Percentiles rank a stretch among this genome's conserved stretches.
Evolutionary conservation across 1,140 invertebrate genomes (phyloP).

Genomic region (Philopotamus ludificatus): DNA sequence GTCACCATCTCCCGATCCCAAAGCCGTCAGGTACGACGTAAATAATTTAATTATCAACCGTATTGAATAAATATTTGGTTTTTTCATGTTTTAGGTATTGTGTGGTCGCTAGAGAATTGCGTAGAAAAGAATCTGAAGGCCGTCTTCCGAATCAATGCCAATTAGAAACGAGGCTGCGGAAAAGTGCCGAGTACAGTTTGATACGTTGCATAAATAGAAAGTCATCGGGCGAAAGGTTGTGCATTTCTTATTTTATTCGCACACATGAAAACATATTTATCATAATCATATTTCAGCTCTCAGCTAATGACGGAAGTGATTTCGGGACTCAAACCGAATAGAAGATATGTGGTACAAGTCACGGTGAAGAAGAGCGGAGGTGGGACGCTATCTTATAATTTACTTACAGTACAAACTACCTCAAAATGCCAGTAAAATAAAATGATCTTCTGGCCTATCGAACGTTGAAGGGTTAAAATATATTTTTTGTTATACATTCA

Average conservation of each 20-base stretch:
- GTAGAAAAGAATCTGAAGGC: slow-evolving; percentile 36
- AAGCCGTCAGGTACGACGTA: slow-evolving; percentile 36
- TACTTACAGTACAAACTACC: slow-evolving; percentile 51
- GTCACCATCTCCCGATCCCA: slow-evolving; percentile 46
- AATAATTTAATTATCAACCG: no score
- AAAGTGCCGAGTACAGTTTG: slow-evolving; percentile 45
- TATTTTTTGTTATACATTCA: no score
- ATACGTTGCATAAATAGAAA: slow-evolving; percentile 47
- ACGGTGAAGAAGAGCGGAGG: slow-evolving; percentile 51
- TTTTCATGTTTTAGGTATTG: slow-evolving; percentile 45
- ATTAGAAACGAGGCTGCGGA: slow-evolving; percentile 48
- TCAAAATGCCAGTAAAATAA: slow-evolving; percentile 38
- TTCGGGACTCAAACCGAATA: slow-evolving; percentile 46
- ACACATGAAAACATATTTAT: slow-evolving; percentile 4
- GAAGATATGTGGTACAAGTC: slow-evolving; percentile 51
- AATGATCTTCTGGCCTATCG: no score
- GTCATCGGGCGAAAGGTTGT: slow-evolving; percentile 38
- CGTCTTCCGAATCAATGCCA: slow-evolving; percentile 51
- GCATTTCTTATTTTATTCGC: background rate
- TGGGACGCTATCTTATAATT: slow-evolving; percentile 52
- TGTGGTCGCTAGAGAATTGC: slow-evolving; percentile 44
- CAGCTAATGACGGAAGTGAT: slow-evolving; percentile 49
- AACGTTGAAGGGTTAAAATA: no score
- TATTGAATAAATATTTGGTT: background rate
- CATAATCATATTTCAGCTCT: slow-evolving; percentile 43